Evolutionary conservation across 1,140 invertebrate species (phyloP).

Genomic region (Zaprionus africanus): DNA sequence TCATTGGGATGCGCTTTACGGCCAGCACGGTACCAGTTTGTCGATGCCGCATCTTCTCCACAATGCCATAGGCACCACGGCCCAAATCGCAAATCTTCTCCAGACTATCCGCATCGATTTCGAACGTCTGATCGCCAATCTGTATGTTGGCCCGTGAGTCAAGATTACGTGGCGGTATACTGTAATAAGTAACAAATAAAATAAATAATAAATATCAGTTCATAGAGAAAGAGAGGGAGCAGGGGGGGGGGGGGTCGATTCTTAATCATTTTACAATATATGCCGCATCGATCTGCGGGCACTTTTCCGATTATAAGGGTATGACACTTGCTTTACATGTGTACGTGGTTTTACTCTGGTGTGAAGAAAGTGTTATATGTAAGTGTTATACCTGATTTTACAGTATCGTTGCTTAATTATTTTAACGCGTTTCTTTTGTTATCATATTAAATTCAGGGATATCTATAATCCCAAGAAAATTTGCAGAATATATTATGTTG

Average conservation of each 20-base stretch:
- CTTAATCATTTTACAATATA: background rate
- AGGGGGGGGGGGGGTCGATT: background rate
- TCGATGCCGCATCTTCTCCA: slow-evolving; percentile 97
- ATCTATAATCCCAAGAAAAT: too few relatives aligned
- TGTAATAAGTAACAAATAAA: slow-evolving; percentile 11
- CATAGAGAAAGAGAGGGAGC: background rate
- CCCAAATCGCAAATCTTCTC: slow-evolving; percentile 95
- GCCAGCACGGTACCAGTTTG: slow-evolving; percentile 96
- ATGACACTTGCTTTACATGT: slow-evolving; percentile 15
- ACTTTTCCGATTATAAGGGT: slow-evolving; percentile 13
- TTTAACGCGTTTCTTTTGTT: too few relatives aligned
- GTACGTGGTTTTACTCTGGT: background rate
- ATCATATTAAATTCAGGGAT: too few relatives aligned
- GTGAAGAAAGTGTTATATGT: too few relatives aligned
- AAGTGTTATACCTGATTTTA: too few relatives aligned
- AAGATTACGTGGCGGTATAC: slow-evolving; percentile 89
- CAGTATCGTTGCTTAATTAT: too few relatives aligned
- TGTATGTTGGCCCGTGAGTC: slow-evolving; percentile 94
- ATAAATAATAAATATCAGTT: background rate
- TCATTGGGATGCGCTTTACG: slow-evolving; percentile 97
- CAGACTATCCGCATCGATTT: slow-evolving; percentile 95
- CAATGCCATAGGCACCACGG: slow-evolving; percentile 97
- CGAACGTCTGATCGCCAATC: slow-evolving; percentile 93
- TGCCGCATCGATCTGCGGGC: background rate
- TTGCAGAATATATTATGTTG: too few relatives aligned